phyloP scores from a whole-genome alignment of 2,888 invertebrate species.

The Aleiodes alternator region DNA sequence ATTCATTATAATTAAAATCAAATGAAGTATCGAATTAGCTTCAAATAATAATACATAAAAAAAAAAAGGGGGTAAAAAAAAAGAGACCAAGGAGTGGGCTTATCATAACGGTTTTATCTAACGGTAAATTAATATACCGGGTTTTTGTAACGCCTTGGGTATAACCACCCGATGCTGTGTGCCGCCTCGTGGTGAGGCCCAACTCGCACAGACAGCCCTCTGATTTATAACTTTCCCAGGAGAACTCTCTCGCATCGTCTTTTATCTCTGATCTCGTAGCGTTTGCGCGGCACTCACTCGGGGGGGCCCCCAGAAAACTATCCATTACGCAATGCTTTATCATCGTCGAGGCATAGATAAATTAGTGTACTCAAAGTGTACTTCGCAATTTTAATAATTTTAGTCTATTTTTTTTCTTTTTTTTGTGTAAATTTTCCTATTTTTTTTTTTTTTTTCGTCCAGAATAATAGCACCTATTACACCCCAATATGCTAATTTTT shows the following conservation, averaged over 20 bases:
- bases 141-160: conserved; percentile 58
- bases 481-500: conserved; percentile 14
- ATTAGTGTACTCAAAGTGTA: conserved; percentile 50
- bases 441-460: conserved; percentile 1
- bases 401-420: background rate
- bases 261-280: conserved; percentile 29
- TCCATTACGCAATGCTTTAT: conserved; percentile 66
- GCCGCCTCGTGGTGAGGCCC: conserved; percentile 51
- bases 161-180: conserved; percentile 47
- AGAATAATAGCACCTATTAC: conserved; percentile 2
- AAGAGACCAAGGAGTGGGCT: conserved; percentile 43
- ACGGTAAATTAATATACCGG: conserved; percentile 58
- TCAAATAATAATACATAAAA: conserved; percentile 28
- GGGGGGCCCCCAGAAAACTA: conserved; percentile 55
- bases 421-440: background rate
- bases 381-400: conserved; percentile 18
- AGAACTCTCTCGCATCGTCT: conserved; percentile 56
- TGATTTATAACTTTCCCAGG: conserved; percentile 61
- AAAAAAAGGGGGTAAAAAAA: conserved; percentile 3
- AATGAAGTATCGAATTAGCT: conserved; percentile 32
- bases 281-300: conserved; percentile 52
- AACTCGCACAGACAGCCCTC: conserved; percentile 54
- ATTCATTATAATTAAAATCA: conserved; percentile 36
- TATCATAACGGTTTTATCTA: conserved; percentile 52
- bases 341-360: conserved; percentile 62